These are phyloP conservation scores for Halictus rubicundus DNA, from an alignment of 1,140 invertebrate species.

Conservation along the genomic window DNA sequence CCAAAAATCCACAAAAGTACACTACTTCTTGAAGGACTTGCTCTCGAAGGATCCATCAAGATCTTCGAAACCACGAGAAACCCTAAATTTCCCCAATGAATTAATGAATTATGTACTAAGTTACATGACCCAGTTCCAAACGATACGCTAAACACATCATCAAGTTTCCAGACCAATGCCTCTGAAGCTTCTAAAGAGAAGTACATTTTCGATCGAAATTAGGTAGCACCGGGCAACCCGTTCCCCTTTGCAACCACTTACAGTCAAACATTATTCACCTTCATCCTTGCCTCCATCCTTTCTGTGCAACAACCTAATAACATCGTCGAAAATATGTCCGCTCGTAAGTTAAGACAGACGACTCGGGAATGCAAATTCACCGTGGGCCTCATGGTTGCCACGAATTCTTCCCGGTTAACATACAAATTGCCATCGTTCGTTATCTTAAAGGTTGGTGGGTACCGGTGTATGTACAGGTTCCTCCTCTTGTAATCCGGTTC, in stretches of 20 bases:
- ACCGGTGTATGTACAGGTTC: too few species aligned
- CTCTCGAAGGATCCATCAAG: too few species aligned
- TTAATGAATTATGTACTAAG: too few species aligned
- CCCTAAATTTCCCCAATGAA: too few species aligned
- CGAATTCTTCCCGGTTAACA: slow-evolving; percentile 15
- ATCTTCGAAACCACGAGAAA: too few species aligned
- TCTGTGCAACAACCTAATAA: not conserved
- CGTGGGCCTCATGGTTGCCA: not conserved
- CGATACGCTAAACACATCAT: too few species aligned
- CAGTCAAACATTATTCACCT: not conserved
- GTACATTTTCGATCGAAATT: not conserved
- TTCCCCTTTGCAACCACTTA: not conserved
- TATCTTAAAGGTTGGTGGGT: not conserved
- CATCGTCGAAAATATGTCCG: not conserved
- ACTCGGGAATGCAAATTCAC: not conserved
- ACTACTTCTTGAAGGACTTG: too few species aligned
- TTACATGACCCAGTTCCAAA: too few species aligned
- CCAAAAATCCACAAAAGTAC: too few species aligned
- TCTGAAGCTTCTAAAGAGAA: too few species aligned
- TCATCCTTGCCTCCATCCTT: not conserved
- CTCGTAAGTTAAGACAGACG: not conserved
- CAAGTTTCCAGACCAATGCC: too few species aligned
- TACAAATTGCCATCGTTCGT: slow-evolving; percentile 10
- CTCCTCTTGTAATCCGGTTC: not conserved
- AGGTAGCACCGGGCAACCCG: not conserved